Percentiles rank a stretch among this genome's conserved stretches.
phyloP scores from a whole-genome alignment of 2,888 invertebrate species.

The Muscina levida region DNA sequence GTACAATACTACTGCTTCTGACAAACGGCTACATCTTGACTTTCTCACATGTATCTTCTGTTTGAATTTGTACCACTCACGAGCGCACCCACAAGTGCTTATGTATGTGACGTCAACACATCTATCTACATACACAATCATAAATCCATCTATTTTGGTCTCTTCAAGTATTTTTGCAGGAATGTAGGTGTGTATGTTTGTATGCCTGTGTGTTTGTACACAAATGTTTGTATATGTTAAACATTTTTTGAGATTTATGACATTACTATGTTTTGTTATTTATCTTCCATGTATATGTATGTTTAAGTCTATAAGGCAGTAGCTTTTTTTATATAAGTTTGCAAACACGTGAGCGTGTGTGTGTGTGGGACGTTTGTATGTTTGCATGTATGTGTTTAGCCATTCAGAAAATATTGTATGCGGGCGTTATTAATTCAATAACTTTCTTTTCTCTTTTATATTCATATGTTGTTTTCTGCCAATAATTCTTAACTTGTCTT shows the following conservation, averaged over 20 bases:
- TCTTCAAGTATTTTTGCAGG: background rate
- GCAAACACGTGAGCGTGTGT: no score
- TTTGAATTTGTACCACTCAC: background rate
- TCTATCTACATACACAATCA: background rate
- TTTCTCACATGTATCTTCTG: background rate
- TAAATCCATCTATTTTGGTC: conserved; percentile 35
- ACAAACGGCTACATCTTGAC: no score
- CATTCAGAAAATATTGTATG: conserved; percentile 36
- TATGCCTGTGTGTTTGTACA: no score
- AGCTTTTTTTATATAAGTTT: no score
- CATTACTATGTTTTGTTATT: conserved; percentile 26
- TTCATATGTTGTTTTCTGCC: conserved; percentile 30
- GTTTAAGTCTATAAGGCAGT: background rate
- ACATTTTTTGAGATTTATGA: conserved; percentile 24
- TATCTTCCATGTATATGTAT: conserved; percentile 1
- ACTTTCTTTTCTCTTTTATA: conserved; percentile 29
- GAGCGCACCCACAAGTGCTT: background rate
- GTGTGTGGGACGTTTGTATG: background rate
- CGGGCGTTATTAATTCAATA: conserved; percentile 58
- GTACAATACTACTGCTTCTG: no score
- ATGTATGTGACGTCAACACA: background rate
- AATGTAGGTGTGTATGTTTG: background rate
- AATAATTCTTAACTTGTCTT: conserved; percentile 28
- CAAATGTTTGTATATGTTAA: no score
- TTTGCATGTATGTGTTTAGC: background rate